Conservation (phyloP, 2,797 vertebrate species). For the Clarias pachynema region DNA sequence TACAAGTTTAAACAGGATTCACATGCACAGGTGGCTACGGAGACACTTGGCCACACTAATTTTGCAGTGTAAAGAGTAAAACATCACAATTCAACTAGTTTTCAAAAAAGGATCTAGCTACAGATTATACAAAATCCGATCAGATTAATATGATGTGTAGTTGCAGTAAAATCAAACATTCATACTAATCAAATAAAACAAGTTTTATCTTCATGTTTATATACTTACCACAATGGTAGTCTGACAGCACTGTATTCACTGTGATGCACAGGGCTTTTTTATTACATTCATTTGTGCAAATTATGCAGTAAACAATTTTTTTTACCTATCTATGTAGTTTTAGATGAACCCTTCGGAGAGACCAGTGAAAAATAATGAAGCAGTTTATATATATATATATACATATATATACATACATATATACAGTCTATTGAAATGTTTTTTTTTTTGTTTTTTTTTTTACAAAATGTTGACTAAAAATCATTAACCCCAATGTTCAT, state of each 20-base stretch:
- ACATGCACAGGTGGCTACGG: not conserved
- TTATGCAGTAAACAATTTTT: not conserved
- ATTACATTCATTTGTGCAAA: not conserved
- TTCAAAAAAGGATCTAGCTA: not conserved
- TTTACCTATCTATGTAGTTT: too few relatives aligned
- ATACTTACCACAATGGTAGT: not conserved
- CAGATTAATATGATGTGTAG: too few relatives aligned
- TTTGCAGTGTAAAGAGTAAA: not conserved
- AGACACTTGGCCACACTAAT: too few relatives aligned
- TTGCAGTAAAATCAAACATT: not conserved
- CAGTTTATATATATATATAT: too few relatives aligned
- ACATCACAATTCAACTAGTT: not conserved
- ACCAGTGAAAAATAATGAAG: too few relatives aligned
- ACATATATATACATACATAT: too few relatives aligned
- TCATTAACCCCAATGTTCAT: too few relatives aligned
- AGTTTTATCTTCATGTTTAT: not conserved
- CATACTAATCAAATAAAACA: not conserved
- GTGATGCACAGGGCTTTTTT: not conserved
- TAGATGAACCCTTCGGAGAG: too few relatives aligned
- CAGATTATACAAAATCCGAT: not conserved
- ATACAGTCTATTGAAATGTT: too few relatives aligned
- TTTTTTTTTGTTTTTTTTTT: too few relatives aligned
- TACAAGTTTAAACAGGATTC: not conserved
- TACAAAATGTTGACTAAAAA: too few relatives aligned
- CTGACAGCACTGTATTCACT: not conserved